Evolutionary conservation across 2,113 vertebrate species (phyloP), one percentile per base, ranked within the genome.

Genomic region (Raja brachyura): DNA sequence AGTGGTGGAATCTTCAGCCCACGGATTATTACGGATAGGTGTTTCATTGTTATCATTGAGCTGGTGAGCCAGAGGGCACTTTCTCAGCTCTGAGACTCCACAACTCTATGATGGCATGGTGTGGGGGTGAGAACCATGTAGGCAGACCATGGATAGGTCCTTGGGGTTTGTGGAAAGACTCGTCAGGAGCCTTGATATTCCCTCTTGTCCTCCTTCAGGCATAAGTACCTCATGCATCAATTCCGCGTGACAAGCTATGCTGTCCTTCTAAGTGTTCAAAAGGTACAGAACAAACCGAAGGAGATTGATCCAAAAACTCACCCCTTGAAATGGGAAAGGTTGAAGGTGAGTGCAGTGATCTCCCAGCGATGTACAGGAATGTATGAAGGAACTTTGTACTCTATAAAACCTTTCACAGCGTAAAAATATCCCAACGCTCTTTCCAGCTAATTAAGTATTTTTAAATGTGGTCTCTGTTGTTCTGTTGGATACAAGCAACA

Each of bases 301-400:
- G 1, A 39, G 20, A 3, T 92, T 18, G 4, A 70, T 33, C 18
- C 68, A 28, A 0, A 28, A 2, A 1, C 13, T 1, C 7, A 92
- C 16, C 56, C 83, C 33, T 54, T 54, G 20, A 73, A 92, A 68
- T 92, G 90, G 90, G n/a, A 92, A 33, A 92, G 90, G 22, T 73
- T 92, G 11, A 22, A 28, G 90, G 90, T 92, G 4, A 73, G 66
- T 92, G 11, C 61, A 18, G 54, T 83, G 79, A 83, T 25, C 79
- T 56, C 79, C 20, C 79, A 56, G 14, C 39, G 18, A 18, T 81
- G 20, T 9, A 28, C 28, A 1, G 11, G 13, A n/a, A n/a, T n/a
- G n/a, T 77, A 20, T 13, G 7, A 66, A 66, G 16, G 63, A 66
- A 66, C 63, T 66, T 66, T 66, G 7, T 66, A 66, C 5, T n/a